These are phyloP conservation scores for Thereva unica DNA, from an alignment of 2,888 invertebrate species.

Conservation along the genomic window DNA sequence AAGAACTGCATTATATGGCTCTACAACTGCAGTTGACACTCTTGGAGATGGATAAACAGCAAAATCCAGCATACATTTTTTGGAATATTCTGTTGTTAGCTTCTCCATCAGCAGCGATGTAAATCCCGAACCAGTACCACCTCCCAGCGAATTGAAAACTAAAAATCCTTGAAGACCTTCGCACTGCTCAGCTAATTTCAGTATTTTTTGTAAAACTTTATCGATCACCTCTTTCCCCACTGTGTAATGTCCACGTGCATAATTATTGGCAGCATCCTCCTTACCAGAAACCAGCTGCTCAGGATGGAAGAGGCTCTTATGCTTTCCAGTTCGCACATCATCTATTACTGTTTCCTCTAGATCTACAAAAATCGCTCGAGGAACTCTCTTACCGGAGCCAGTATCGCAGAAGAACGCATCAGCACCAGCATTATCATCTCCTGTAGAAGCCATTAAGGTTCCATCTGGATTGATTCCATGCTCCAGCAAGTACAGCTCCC, in stretches of 20 bases:
- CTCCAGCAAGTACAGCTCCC: conserved; percentile 83
- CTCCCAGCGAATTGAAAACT: conserved; percentile 83
- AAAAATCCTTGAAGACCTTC: conserved; percentile 77
- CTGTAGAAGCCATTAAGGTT: conserved; percentile 61
- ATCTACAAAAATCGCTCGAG: conserved; percentile 63
- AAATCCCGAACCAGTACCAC: conserved; percentile 88
- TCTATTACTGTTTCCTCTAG: conserved; percentile 86
- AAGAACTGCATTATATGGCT: conserved; percentile 90
- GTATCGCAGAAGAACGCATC: conserved; percentile 85
- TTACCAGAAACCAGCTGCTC: conserved; percentile 85
- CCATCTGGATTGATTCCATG: conserved; percentile 83
- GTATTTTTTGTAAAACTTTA: conserved; percentile 69
- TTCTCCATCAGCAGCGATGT: conserved; percentile 86
- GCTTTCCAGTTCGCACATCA: conserved; percentile 65
- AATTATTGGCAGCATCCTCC: conserved; percentile 86
- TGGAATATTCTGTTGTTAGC: conserved; percentile 80
- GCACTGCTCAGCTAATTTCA: conserved; percentile 75
- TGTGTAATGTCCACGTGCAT: conserved; percentile 83
- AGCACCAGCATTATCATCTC: conserved; percentile 62
- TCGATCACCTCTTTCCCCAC: conserved; percentile 75
- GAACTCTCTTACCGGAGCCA: conserved; percentile 84
- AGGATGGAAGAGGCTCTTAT: conserved; percentile 77
- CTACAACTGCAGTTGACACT: conserved; percentile 90
- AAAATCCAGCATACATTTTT: conserved; percentile 86
- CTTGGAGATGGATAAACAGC: conserved; percentile 91